phyloP scores from a whole-genome alignment of 2,797 vertebrate genomes.

The Moxostoma hubbsi region DNA sequence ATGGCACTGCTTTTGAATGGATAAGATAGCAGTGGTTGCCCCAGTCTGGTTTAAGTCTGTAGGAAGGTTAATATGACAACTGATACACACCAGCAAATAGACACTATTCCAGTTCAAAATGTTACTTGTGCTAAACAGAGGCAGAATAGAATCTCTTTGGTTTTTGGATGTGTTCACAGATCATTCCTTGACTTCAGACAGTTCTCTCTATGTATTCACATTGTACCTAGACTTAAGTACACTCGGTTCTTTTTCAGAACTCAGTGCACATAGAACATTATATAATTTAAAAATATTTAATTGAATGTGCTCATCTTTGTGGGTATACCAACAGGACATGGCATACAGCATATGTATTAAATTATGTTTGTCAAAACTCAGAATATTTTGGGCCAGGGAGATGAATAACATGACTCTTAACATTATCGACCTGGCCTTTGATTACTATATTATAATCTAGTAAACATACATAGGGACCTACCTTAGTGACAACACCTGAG shows the following conservation, averaged over 20 bases:
- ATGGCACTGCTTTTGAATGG: neutral
- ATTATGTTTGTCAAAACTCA: no score
- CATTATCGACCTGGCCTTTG: neutral
- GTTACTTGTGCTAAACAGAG: neutral
- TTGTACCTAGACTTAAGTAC: no score
- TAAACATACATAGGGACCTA: constrained; percentile 63
- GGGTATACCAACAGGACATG: no score
- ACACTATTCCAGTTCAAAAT: neutral
- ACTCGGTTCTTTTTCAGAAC: no score
- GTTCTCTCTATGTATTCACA: no score
- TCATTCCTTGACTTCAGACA: no score
- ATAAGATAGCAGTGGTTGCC: neutral
- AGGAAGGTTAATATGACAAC: constrained; percentile 49
- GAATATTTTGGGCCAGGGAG: no score
- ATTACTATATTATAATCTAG: neutral
- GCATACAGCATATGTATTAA: no score
- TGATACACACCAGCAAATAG: constrained; percentile 25
- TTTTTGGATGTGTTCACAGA: neutral
- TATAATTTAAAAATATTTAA: no score
- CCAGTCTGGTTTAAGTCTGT: neutral
- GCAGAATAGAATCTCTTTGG: no score
- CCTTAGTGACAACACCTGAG: constrained; percentile 86
- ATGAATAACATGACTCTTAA: neutral
- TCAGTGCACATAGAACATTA: no score
- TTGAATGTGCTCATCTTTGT: no score